These are phyloP conservation scores for Mirounga angustirostris DNA, from an alignment of 2,113 vertebrate genomes.

Conservation along the genomic window DNA sequence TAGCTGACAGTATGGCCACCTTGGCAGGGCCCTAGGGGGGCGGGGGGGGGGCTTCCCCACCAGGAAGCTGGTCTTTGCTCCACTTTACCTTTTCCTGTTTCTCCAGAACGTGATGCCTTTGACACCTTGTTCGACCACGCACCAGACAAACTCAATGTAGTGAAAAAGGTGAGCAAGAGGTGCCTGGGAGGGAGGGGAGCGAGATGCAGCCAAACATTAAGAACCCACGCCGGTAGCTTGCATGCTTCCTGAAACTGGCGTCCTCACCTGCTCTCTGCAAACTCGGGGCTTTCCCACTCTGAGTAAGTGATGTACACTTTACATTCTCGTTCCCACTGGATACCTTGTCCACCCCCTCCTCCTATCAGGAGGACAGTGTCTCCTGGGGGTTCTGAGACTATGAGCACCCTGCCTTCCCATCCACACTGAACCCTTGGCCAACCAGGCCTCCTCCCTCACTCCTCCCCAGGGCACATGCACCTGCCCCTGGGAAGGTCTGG, in stretches of 20 bases:
- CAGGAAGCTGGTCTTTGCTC: not conserved
- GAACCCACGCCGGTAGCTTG: not conserved
- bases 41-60: not conserved
- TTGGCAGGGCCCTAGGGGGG: not conserved
- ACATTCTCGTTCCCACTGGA: not conserved
- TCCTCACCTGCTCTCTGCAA: not conserved
- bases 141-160: constrained; percentile 98
- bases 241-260: not conserved
- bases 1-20: not conserved
- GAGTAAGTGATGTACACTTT: not conserved
- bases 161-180: constrained; percentile 94
- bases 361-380: not conserved
- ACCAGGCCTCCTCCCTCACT: not conserved
- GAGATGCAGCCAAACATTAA: not conserved
- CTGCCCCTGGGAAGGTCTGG: not conserved
- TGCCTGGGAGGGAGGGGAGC: not conserved
- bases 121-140: constrained; percentile 99
- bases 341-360: not conserved
- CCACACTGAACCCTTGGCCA: not conserved
- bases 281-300: too few species aligned
- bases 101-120: constrained; percentile 97
- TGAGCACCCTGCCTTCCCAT: not conserved
- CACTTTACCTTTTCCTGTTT: constrained; percentile 60
- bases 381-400: not conserved
- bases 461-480: not conserved